Conservation (phyloP, 2,113 vertebrate genomes). For the Chaetura pelagica region DNA sequence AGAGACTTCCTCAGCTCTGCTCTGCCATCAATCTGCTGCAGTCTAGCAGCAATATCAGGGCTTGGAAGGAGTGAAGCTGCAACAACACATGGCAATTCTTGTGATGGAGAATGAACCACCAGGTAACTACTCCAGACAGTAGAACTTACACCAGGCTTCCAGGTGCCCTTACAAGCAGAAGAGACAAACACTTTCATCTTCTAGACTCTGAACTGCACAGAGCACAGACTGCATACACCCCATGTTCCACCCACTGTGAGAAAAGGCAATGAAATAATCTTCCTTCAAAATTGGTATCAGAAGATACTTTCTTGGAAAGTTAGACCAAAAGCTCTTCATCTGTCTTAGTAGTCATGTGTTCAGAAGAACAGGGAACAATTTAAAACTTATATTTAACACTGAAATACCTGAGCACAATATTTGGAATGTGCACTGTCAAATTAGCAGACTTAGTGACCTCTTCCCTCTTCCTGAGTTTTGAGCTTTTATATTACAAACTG, state of each 20-base stretch:
- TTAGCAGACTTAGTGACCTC: background rate
- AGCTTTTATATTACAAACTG: background rate
- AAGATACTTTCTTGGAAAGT: background rate
- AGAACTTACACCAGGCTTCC: background rate
- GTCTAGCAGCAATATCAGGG: background rate
- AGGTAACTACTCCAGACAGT: background rate
- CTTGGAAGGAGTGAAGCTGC: background rate
- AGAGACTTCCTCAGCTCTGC: background rate
- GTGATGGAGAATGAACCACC: background rate
- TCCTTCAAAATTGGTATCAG: background rate
- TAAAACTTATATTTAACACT: background rate
- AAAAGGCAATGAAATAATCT: background rate
- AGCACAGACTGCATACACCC: background rate
- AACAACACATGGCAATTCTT: background rate
- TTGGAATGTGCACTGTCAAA: background rate
- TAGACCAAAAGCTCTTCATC: background rate
- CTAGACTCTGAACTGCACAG: background rate
- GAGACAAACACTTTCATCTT: background rate
- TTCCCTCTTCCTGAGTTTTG: background rate
- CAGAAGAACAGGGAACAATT: background rate
- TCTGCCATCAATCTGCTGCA: background rate
- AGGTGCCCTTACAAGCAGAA: background rate
- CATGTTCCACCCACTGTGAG: background rate
- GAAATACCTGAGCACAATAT: background rate
- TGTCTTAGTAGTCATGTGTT: background rate